Evolutionary conservation across 2,797 vertebrate genomes (phyloP), one percentile per base, ranked within the genome.

Genomic region (Acipenser ruthenus): DNA sequence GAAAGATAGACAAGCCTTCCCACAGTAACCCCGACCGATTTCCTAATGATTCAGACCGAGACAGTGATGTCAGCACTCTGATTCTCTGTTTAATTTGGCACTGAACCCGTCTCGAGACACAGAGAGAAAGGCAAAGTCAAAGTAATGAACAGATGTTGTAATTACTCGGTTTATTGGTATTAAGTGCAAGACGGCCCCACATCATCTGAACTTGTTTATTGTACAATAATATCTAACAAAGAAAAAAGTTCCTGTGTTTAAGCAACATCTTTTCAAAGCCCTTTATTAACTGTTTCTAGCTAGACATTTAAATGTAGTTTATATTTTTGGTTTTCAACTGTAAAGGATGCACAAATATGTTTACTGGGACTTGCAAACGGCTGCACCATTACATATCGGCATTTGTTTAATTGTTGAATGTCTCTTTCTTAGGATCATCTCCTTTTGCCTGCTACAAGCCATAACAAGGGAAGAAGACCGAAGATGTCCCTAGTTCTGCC

Each of bases 401-500:
- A 55, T 10, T 55, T 10, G 10, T 55, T 55, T 55, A 55, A 55
- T 7, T 55, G 6, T 55, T 55, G 53, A 55, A 55, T 55, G n/a
- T 10, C 78, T 79, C 8, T 82, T 72, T 87, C 88, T 70, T 81
- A 99, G 96, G 96, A 98, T 84, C 95, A 99, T 82, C 91, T 99
- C 64, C 87, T 99, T 6, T 77, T 98, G 81, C 96, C 95, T 76
- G 96, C 96, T 74, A 97, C 94, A 64, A 93, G 84, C 75, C 93
- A 96, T 83, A 98, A 94, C 84, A 98, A 98, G 88, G 95, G 95
- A 77, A 89, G 91, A 67, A 90, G 94, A 71, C 95, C 96, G 68
- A 98, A 98, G 88, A 97, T 99, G 93, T 96, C 96, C 18, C 75
- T 98, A 78, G 87, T 98, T 70, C 78, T 99, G 78, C 96, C 96